Conservation (phyloP, 2,113 vertebrate genomes). For the Octodon degus region DNA sequence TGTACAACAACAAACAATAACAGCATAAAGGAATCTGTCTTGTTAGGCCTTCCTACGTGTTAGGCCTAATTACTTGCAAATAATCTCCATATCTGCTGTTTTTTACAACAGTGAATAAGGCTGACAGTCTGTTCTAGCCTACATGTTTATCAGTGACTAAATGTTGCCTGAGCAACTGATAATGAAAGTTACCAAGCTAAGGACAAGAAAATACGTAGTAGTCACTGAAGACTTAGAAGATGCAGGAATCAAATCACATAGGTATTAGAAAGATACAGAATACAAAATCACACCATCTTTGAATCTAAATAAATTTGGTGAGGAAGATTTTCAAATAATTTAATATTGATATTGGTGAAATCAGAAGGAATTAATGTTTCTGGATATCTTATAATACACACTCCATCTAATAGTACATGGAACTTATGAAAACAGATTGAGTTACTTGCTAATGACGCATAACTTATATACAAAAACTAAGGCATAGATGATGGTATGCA, state of each 20-base stretch:
- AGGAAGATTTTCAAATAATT: not conserved
- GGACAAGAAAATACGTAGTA: not conserved
- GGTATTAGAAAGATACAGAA: not conserved
- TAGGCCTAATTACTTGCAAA: constrained; percentile 20
- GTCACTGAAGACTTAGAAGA: not conserved
- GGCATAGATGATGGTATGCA: not conserved
- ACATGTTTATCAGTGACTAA: constrained; percentile 32
- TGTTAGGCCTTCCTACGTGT: not conserved
- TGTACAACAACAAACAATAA: constrained; percentile 7
- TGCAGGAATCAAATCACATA: not conserved
- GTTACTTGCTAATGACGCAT: not conserved
- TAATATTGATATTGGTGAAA: not conserved
- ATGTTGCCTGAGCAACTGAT: constrained; percentile 17
- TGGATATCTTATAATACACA: not conserved
- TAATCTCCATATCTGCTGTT: not conserved
- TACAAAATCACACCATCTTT: not conserved
- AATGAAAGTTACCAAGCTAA: not conserved
- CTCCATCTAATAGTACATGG: not conserved
- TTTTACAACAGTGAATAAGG: not conserved
- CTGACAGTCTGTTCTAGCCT: not conserved
- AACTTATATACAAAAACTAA: not conserved
- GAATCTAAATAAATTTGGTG: not conserved
- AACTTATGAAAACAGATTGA: not conserved
- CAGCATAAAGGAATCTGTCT: not conserved
- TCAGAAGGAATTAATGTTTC: not conserved